Conservation (phyloP, 2,888 invertebrate genomes). For the Cryptocheilus praepositus region DNA sequence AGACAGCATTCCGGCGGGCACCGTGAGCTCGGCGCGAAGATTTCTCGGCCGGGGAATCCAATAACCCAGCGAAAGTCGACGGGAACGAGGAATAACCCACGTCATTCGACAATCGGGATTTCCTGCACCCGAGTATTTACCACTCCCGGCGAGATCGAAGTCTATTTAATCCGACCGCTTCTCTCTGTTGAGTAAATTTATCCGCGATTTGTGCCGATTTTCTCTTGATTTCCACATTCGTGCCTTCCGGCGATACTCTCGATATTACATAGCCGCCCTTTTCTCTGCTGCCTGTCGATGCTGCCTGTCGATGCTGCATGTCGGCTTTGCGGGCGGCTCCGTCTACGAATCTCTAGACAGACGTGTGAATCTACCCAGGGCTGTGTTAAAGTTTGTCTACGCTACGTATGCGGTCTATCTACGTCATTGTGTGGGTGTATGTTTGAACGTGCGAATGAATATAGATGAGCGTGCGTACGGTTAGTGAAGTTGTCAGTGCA, state of each 20-base stretch:
- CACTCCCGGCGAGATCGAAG: conserved; percentile 24
- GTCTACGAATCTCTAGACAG: too few species aligned
- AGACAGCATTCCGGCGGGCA: too few species aligned
- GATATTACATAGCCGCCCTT: conserved; percentile 1
- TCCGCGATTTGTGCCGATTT: conserved; percentile 34
- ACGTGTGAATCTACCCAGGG: too few species aligned
- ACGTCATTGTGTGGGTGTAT: too few species aligned
- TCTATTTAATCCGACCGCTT: conserved; percentile 37
- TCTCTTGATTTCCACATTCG: conserved; percentile 24
- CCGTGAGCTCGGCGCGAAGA: not conserved
- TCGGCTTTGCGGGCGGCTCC: too few species aligned
- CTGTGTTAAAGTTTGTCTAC: too few species aligned
- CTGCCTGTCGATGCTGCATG: too few species aligned
- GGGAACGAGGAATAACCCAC: conserved; percentile 27
- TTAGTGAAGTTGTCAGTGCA: too few species aligned
- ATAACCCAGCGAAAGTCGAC: conserved; percentile 36
- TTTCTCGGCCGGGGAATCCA: conserved; percentile 26
- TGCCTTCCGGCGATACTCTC: conserved; percentile 15
- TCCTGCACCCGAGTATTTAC: conserved; percentile 30
- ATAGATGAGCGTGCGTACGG: too few species aligned
- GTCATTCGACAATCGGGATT: conserved; percentile 32
- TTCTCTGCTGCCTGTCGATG: not conserved
- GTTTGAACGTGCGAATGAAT: too few species aligned
- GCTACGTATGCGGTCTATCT: too few species aligned
- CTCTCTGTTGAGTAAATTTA: conserved; percentile 24